Evolutionary conservation across 2,113 vertebrate species (phyloP).

Genomic region (Acinonyx jubatus): DNA sequence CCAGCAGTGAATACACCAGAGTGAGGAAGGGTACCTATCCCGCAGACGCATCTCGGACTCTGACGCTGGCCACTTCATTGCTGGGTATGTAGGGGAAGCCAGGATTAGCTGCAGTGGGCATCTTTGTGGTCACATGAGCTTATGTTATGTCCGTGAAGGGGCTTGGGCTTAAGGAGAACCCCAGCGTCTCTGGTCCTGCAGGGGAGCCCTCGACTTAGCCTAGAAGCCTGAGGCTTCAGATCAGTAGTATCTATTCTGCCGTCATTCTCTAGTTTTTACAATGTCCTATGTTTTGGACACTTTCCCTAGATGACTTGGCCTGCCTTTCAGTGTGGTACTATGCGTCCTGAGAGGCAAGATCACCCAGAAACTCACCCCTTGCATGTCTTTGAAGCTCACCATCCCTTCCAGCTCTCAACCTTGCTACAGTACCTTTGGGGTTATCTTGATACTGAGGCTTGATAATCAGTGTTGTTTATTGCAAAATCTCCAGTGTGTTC

Average conservation of each 20-base stretch:
- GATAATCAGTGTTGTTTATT: neutral
- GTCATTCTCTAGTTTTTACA: neutral
- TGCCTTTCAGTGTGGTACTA: neutral
- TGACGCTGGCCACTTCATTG: rapidly evolving
- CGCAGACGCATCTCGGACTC: neutral
- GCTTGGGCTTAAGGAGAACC: neutral
- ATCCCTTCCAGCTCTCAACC: neutral
- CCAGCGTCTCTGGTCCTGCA: neutral
- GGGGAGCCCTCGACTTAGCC: neutral
- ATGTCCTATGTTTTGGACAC: neutral
- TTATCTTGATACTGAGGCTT: neutral
- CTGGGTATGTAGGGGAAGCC: neutral
- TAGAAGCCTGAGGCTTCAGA: neutral
- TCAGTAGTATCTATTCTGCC: neutral
- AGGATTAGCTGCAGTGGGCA: neutral
- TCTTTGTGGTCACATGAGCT: neutral
- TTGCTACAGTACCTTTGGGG: neutral
- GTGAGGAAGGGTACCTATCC: neutral
- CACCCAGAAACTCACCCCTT: neutral
- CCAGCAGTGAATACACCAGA: neutral
- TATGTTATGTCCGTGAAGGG: too few species aligned
- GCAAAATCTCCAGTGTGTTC: neutral
- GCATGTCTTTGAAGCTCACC: neutral
- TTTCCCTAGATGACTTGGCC: neutral
- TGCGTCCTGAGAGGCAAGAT: neutral